phyloP scores from a whole-genome alignment of 1,140 invertebrate genomes.

The Diabrotica virgifera region DNA sequence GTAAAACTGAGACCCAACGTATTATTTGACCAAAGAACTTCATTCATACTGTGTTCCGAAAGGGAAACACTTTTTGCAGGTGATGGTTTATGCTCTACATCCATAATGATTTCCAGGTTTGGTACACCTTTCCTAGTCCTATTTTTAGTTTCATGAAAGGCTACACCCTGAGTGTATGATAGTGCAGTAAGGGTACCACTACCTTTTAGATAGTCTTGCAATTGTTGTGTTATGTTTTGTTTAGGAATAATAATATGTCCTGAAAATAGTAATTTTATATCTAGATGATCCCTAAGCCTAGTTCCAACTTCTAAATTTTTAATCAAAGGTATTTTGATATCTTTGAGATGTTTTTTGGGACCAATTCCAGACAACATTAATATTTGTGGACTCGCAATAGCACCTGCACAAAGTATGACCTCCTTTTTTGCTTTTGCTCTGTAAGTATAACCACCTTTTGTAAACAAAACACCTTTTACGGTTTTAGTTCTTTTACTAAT shows the following conservation, averaged over 20 bases:
- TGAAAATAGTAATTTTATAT: not conserved
- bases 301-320: constrained; percentile 63
- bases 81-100: not conserved
- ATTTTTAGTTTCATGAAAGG: not conserved
- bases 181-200: not conserved
- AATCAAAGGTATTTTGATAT: constrained; percentile 46
- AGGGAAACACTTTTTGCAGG: not conserved
- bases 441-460: constrained; percentile 42
- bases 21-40: not conserved
- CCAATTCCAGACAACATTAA: constrained; percentile 61
- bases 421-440: constrained; percentile 52
- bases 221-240: not conserved
- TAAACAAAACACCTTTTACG: constrained; percentile 61
- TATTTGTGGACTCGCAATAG: constrained; percentile 51
- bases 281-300: constrained; percentile 69
- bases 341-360: constrained; percentile 50
- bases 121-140: not conserved
- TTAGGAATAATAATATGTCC: not conserved
- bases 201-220: not conserved
- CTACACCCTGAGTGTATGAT: not conserved
- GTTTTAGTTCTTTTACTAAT: constrained; percentile 52
- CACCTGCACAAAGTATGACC: constrained; percentile 58
- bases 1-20: constrained; percentile 13
- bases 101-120: not conserved
- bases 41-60: not conserved